Evolutionary conservation across 2,888 invertebrate genomes (phyloP).

Genomic region (Platycheirus albimanus): DNA sequence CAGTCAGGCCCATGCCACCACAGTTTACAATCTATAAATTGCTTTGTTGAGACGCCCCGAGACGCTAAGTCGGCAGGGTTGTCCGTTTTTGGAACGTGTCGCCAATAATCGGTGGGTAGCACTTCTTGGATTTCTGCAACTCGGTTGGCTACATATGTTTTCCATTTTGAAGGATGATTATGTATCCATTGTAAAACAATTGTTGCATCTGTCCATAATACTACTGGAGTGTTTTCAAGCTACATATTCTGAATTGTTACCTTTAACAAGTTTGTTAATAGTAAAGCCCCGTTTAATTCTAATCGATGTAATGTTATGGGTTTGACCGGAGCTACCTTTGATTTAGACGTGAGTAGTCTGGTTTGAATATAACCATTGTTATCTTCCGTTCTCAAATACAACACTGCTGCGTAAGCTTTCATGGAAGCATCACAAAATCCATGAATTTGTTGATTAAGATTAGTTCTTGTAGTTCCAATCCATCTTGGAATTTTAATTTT

Average conservation of each 20-base stretch:
- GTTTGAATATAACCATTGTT: not conserved
- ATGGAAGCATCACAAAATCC: too few relatives aligned
- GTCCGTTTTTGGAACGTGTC: too few relatives aligned
- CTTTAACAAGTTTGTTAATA: not conserved
- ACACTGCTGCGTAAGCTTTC: too few relatives aligned
- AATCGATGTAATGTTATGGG: not conserved
- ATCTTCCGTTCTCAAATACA: too few relatives aligned
- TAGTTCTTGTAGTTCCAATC: not conserved
- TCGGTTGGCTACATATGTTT: too few relatives aligned
- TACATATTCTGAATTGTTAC: not conserved
- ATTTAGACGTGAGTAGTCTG: not conserved
- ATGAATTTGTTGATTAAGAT: too few relatives aligned
- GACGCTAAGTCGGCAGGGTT: too few relatives aligned
- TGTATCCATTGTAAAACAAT: not conserved
- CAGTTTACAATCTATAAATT: not conserved
- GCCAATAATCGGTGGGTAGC: not conserved
- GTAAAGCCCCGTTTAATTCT: not conserved
- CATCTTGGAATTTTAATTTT: not conserved
- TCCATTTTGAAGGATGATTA: not conserved
- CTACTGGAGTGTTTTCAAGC: not conserved
- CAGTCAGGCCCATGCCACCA: conserved; percentile 1
- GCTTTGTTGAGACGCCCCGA: too few relatives aligned
- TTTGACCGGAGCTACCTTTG: not conserved
- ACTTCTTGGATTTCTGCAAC: too few relatives aligned
- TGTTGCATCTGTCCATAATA: not conserved